These are phyloP conservation scores for Microtus ochrogaster DNA, from an alignment of 2,113 vertebrate species.

Conservation along the genomic window DNA sequence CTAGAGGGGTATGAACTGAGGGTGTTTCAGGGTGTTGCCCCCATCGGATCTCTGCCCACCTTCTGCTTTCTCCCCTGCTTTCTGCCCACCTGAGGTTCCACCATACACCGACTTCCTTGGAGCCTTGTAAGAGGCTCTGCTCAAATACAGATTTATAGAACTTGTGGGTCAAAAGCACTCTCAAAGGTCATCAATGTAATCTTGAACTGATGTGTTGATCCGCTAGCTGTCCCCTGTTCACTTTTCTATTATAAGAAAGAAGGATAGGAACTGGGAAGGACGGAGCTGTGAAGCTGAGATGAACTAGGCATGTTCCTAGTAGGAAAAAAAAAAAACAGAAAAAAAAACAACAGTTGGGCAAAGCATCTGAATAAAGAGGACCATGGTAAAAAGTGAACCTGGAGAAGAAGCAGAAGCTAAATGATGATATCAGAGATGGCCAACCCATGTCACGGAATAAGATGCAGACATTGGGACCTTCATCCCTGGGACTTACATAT, in stretches of 20 bases:
- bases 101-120: background rate
- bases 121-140: background rate
- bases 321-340: background rate
- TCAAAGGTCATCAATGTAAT: background rate
- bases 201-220: background rate
- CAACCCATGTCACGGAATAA: rapidly evolving
- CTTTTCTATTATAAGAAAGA: background rate
- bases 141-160: background rate
- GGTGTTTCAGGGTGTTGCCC: background rate
- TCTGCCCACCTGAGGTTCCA: background rate
- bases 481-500: rapidly evolving
- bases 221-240: background rate
- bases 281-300: background rate
- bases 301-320: background rate
- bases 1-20: background rate
- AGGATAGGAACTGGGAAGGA: background rate
- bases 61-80: background rate
- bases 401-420: too few relatives aligned
- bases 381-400: background rate
- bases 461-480: background rate
- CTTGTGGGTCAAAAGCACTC: background rate
- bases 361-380: background rate
- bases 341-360: background rate
- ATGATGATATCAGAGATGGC: too few relatives aligned
- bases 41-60: background rate